Evolutionary conservation across 2,797 vertebrate species (phyloP).

Genomic region (Alectoris magna): DNA sequence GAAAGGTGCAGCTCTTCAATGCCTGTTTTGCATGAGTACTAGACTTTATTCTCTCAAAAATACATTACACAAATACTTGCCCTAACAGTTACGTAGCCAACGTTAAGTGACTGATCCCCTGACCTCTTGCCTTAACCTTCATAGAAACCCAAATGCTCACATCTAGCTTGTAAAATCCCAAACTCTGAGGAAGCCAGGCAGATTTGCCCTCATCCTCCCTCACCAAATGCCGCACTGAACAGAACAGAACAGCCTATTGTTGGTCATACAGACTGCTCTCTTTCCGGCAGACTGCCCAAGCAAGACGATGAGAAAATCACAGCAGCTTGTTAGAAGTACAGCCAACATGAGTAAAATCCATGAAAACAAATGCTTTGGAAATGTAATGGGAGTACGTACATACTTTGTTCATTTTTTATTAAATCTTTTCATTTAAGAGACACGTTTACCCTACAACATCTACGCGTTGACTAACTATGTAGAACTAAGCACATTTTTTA

Average conservation of each 20-base stretch:
- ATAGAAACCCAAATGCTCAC: background rate
- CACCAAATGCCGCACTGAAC: background rate
- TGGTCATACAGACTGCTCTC: background rate
- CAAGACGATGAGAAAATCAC: slow-evolving; percentile 53
- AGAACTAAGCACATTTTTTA: background rate
- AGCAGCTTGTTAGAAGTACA: slow-evolving; percentile 37
- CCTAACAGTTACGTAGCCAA: background rate
- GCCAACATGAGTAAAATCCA: background rate
- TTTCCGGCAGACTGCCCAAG: background rate
- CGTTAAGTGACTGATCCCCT: background rate
- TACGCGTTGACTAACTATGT: background rate
- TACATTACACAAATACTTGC: background rate
- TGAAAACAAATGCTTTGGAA: background rate
- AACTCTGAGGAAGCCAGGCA: background rate
- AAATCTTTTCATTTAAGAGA: background rate
- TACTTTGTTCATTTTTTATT: background rate
- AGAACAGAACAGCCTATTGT: slow-evolving; percentile 51
- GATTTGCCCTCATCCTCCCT: background rate
- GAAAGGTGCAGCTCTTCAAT: background rate
- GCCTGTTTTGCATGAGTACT: background rate
- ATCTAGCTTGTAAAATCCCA: background rate
- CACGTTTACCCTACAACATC: background rate
- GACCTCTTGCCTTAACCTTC: background rate
- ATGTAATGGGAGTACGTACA: background rate
- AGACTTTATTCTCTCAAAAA: background rate